phyloP scores from a whole-genome alignment of 92 coral and sea anemone species.

The Phenganax stokvisi region DNA sequence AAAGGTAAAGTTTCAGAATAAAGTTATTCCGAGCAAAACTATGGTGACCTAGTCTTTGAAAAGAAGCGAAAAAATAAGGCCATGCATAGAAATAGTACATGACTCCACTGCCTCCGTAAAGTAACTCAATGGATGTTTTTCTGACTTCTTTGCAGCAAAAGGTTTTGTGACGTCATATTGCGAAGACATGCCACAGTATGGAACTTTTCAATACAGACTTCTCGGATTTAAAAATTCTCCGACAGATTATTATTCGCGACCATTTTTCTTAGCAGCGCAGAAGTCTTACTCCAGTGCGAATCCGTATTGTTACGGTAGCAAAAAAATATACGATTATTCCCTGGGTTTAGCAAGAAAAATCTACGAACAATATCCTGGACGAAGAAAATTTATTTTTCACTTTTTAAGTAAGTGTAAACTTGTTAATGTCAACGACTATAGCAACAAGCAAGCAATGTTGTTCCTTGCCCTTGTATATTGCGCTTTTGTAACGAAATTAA shows the following conservation, averaged over 20 bases:
- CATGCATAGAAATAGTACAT: not conserved
- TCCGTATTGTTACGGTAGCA: slow-evolving; percentile 58
- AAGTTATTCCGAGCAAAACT: not conserved
- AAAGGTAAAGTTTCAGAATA: slow-evolving; percentile 31
- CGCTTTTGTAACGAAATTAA: too few species aligned
- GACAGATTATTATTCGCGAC: slow-evolving; percentile 70
- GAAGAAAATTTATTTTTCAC: slow-evolving; percentile 65
- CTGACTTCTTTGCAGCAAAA: slow-evolving; percentile 1
- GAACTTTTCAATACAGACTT: slow-evolving; percentile 69
- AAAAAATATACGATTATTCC: slow-evolving; percentile 68
- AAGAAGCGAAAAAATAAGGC: too few species aligned
- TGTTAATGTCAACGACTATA: not conserved
- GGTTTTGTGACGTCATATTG: slow-evolving; percentile 82
- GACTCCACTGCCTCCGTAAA: not conserved
- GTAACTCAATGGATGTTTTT: not conserved
- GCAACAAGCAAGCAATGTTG: too few species aligned
- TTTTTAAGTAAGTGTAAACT: slow-evolving; percentile 19
- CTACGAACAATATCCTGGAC: slow-evolving; percentile 62
- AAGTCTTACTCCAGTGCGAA: slow-evolving; percentile 28
- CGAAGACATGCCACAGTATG: slow-evolving; percentile 64
- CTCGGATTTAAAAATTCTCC: slow-evolving; percentile 79
- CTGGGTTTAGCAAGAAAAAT: slow-evolving; percentile 64
- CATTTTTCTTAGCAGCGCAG: slow-evolving; percentile 73
- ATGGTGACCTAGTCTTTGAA: too few species aligned
- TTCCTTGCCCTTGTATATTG: too few species aligned